A percentile compares a stretch with the other conserved stretches of the same genome.
phyloP scores from a whole-genome alignment of 2,113 vertebrate genomes.

The Otocyon megalotis region DNA sequence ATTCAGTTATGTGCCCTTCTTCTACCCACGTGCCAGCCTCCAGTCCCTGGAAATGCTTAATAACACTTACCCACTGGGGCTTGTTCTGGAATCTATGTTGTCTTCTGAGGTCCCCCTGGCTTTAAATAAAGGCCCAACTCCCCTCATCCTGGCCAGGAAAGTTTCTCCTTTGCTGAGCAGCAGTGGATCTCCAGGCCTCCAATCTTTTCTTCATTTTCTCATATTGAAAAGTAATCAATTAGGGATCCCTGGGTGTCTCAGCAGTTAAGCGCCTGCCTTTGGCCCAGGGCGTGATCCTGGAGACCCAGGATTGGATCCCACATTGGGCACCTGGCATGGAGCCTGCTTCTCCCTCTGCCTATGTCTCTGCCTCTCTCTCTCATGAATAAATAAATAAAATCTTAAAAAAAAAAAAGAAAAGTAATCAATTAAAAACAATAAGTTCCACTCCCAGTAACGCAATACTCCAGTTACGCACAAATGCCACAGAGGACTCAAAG shows the following conservation, averaged over 20 bases:
- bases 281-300: no score
- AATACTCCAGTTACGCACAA: background rate
- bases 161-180: background rate
- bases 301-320: no score
- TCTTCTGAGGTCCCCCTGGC: background rate
- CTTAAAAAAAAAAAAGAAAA: no score
- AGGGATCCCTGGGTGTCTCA: background rate
- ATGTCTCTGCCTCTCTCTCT: no score
- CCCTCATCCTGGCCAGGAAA: background rate
- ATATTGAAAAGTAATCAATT: background rate
- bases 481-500: background rate
- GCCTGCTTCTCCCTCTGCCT: no score
- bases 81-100: background rate
- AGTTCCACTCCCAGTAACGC: background rate
- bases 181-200: background rate
- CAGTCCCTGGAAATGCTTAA: background rate
- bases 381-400: no score
- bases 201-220: background rate
- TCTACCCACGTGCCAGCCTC: background rate
- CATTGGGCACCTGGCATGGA: no score
- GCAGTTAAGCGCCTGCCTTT: no score
- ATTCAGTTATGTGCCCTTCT: background rate
- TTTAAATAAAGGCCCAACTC: background rate
- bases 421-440: background rate
- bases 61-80: background rate